phyloP scores from a whole-genome alignment of 2,888 invertebrate species.

The Ennomos quercinarius region DNA sequence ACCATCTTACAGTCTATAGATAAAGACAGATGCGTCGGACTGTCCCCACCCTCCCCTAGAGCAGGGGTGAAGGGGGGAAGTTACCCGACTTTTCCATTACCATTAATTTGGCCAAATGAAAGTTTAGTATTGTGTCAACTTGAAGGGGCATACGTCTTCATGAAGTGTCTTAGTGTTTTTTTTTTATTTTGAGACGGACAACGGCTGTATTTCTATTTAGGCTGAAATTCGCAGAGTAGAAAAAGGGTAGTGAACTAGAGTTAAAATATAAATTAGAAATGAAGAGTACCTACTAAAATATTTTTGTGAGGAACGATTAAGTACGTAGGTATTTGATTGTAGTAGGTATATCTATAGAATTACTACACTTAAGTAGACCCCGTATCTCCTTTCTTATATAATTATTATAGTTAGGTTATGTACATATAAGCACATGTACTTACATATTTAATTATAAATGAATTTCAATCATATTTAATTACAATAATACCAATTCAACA shows the following conservation, averaged over 20 bases:
- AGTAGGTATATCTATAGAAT: too few species aligned
- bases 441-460: too few species aligned
- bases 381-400: too few species aligned
- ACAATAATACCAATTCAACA: neutral
- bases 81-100: conserved; percentile 71
- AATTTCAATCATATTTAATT: too few species aligned
- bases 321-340: too few species aligned
- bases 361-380: too few species aligned
- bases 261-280: too few species aligned
- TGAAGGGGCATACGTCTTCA: conserved; percentile 57
- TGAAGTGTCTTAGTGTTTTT: conserved; percentile 43
- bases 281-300: too few species aligned
- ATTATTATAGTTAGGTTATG: too few species aligned
- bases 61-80: conserved; percentile 22
- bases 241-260: neutral
- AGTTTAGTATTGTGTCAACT: conserved; percentile 61
- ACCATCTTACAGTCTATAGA: conserved; percentile 20
- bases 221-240: neutral
- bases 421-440: too few species aligned
- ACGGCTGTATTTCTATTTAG: conserved; percentile 4
- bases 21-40: conserved; percentile 37
- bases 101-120: conserved; percentile 66
- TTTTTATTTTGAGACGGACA: conserved; percentile 26
- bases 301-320: too few species aligned
- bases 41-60: conserved; percentile 21